A percentile compares a stretch with the other conserved stretches of the same genome.
Evolutionary conservation across 2,113 vertebrate species (phyloP).

Genomic region (Sylvia atricapilla): DNA sequence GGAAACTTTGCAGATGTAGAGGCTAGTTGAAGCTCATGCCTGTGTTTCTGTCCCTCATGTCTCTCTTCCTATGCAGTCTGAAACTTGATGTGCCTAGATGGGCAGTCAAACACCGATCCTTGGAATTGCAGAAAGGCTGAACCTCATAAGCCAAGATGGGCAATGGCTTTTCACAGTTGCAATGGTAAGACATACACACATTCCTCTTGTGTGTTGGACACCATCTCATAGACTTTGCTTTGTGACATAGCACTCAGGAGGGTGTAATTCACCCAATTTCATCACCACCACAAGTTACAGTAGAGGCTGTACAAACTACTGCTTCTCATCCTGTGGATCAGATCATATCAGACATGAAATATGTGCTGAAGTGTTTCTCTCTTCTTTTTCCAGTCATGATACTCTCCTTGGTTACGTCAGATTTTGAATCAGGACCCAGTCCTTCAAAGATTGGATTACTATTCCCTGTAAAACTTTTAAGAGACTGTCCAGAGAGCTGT

Average conservation of each 20-base stretch:
- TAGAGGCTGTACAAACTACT: not conserved
- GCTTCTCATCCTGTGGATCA: not conserved
- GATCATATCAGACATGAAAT: not conserved
- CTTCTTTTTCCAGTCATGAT: not conserved
- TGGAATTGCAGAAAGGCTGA: not conserved
- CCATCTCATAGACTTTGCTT: not conserved
- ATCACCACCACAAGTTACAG: too few relatives aligned
- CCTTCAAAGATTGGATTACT: not conserved
- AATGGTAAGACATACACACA: not conserved
- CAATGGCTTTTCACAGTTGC: not conserved
- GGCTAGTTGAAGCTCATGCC: fast-evolving
- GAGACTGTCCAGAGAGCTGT: not conserved
- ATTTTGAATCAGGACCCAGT: not conserved
- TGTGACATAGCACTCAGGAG: fast-evolving
- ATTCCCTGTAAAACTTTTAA: not conserved
- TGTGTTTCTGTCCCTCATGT: not conserved
- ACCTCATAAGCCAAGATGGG: not conserved
- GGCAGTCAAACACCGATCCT: fast-evolving
- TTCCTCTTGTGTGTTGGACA: not conserved
- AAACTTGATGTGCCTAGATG: not conserved
- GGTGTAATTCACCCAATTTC: not conserved
- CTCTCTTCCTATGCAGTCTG: not conserved
- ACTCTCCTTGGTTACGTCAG: not conserved
- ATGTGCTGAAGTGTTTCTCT: not conserved
- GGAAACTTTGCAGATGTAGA: not conserved